These are phyloP conservation scores for Pyrochroa serraticornis DNA, from an alignment of 2,888 invertebrate species.

Conservation along the genomic window DNA sequence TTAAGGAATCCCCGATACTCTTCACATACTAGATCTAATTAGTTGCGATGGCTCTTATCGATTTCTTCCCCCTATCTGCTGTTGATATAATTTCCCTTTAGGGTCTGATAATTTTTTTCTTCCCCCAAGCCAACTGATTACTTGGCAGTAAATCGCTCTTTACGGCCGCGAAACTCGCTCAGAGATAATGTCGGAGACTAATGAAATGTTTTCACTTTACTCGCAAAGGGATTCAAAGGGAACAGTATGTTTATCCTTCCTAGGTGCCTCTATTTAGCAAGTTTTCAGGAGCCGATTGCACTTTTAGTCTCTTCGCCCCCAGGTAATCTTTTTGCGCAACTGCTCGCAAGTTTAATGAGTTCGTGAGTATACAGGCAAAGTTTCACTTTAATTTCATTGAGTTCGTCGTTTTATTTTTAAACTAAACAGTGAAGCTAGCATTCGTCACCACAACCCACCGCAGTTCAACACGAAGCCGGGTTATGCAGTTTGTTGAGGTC, in stretches of 20 bases:
- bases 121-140: background rate
- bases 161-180: constrained; percentile 17
- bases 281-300: too few species aligned
- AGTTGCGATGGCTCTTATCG: constrained; percentile 12
- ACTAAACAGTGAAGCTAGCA: too few species aligned
- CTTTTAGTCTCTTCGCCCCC: too few species aligned
- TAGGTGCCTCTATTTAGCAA: too few species aligned
- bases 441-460: too few species aligned
- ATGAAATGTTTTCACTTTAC: constrained; percentile 20
- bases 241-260: background rate
- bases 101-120: constrained; percentile 19
- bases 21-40: constrained; percentile 13
- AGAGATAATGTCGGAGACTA: constrained; percentile 18
- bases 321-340: too few species aligned
- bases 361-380: too few species aligned
- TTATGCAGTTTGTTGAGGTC: too few species aligned
- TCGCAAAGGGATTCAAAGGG: constrained; percentile 2
- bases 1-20: constrained; percentile 7
- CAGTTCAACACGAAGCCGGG: too few species aligned
- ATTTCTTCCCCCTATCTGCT: constrained; percentile 1
- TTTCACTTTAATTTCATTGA: too few species aligned
- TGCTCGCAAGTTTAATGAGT: too few species aligned
- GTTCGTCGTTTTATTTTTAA: too few species aligned
- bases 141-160: constrained; percentile 17
- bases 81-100: constrained; percentile 17